These are phyloP conservation scores for Hippasteria phrygiana DNA, from an alignment of 53 echinoderm and acorn worm genomes.

Conservation along the genomic window DNA sequence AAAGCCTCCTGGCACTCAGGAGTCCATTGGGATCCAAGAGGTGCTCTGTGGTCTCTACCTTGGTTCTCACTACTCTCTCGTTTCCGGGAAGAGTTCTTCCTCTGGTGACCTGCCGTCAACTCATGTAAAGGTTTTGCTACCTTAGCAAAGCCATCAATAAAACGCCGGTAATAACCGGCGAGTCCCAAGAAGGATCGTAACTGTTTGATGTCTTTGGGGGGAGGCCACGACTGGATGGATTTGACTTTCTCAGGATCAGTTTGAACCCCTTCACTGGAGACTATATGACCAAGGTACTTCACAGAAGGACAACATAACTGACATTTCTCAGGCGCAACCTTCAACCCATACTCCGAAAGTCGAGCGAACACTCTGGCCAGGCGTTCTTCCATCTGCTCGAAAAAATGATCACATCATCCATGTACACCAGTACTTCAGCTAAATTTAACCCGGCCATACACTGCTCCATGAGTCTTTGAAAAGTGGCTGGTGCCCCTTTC, in stretches of 20 bases:
- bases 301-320: constrained; percentile 67
- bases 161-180: constrained; percentile 72
- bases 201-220: constrained; percentile 56
- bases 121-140: constrained; percentile 54
- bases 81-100: no score
- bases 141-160: constrained; percentile 62
- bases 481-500: constrained; percentile 60
- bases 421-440: constrained; percentile 41
- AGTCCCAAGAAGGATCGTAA: constrained; percentile 70
- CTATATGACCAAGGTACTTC: constrained; percentile 75
- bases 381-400: constrained; percentile 68
- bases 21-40: no score
- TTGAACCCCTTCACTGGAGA: constrained; percentile 65
- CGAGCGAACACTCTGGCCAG: constrained; percentile 63
- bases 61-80: background rate
- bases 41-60: background rate
- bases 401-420: constrained; percentile 46
- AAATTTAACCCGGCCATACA: constrained; percentile 43
- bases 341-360: constrained; percentile 62
- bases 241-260: no score
- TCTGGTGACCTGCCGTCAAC: constrained; percentile 40
- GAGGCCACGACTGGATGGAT: constrained; percentile 67
- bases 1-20: no score
- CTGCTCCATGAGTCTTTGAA: constrained; percentile 50
- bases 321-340: constrained; percentile 73